Conservation (phyloP, 2,113 vertebrate genomes). For the Pachypanchax playfairii region DNA sequence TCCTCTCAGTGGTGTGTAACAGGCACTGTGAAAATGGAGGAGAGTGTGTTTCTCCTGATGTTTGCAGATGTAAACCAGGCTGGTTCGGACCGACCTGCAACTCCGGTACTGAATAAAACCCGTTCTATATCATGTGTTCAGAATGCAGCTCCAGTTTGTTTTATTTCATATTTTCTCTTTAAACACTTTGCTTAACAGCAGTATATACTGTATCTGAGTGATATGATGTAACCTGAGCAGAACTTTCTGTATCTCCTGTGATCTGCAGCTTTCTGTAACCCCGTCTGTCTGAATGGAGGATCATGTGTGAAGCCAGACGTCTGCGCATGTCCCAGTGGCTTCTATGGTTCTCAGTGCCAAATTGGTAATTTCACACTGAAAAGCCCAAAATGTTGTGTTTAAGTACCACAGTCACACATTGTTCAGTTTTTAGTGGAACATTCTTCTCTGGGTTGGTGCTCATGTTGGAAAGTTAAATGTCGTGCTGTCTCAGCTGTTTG, state of each 20-base stretch:
- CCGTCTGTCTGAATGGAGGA: conserved; percentile 91
- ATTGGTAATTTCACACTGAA: conserved; percentile 76
- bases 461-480: rapidly evolving
- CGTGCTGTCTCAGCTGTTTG: conserved; percentile 83
- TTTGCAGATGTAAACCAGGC: conserved; percentile 85
- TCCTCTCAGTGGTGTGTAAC: conserved; percentile 88
- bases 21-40: conserved; percentile 93
- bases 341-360: conserved; percentile 90
- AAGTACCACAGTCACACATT: neutral
- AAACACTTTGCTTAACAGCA: too few relatives aligned
- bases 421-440: neutral
- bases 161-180: too few relatives aligned
- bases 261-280: conserved; percentile 84
- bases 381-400: neutral
- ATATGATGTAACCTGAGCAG: too few relatives aligned
- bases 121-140: too few relatives aligned
- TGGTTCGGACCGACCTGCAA: conserved; percentile 88
- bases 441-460: neutral
- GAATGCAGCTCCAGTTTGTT: too few relatives aligned
- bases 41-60: conserved; percentile 84
- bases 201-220: too few relatives aligned
- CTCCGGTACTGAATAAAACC: conserved; percentile 78
- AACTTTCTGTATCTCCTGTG: neutral
- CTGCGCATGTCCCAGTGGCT: conserved; percentile 88
- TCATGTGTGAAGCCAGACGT: conserved; percentile 84